Evolutionary conservation across 2,113 vertebrate genomes (phyloP), one percentile per base, ranked within the genome.

Genomic region (Ammodytes marinus): DNA sequence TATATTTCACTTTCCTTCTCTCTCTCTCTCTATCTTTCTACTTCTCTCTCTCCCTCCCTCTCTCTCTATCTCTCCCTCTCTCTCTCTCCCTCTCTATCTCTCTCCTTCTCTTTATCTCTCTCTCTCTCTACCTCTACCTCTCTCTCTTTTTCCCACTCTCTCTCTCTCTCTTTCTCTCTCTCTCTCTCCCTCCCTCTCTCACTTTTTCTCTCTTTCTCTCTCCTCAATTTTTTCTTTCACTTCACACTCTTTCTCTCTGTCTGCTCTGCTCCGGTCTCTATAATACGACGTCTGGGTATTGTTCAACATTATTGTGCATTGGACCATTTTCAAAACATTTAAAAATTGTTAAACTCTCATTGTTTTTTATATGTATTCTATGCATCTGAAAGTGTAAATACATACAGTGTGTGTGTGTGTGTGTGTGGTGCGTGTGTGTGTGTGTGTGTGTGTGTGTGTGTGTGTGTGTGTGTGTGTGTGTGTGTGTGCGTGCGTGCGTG

Each of bases 101-200:
- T 27, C 27, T 27, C 27, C 27, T 27, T 27, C 27, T 27, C 27
- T 27, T 27, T 27, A 27, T 27, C 27, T 27, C 27, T 27, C 27
- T 27, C 27, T 2, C 27, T 27, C 27, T 27, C 27, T 27, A 27
- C 27, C 27, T 27, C 27, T n/a, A n/a, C n/a, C n/a, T 27, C 27
- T 27, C 27, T 27, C 27, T 27, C 27, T 27, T 1, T 27, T 27
- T 27, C 27, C 27, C 27, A 27, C 27, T 27, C 1, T 27, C 27
- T 27, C 27, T 27, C 27, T 27, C 27, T 27, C 27, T 27, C 27
- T 27, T 2, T 27, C 27, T 27, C 40, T 57, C 40, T 69, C 27
- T 27, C 69, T 76, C 80, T 65, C 76, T 73, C 81, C 60, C 64
- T 66, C 52, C 71, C 67, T 79, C 37, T 46, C 79, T 53, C 53